phyloP scores from a whole-genome alignment of 2,797 vertebrate genomes.

The Amblyopsis hoosieri region DNA sequence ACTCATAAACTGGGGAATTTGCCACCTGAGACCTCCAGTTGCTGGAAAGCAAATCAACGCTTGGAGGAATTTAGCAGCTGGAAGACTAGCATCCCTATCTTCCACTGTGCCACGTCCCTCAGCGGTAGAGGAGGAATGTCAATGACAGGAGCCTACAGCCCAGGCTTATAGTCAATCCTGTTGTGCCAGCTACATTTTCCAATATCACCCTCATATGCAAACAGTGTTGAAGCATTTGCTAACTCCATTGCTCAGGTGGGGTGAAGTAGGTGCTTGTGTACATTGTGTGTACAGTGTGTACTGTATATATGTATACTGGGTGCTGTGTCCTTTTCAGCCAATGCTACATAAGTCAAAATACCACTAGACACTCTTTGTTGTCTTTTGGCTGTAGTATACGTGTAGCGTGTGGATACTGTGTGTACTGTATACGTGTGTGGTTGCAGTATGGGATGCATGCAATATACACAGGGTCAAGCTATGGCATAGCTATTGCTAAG shows the following conservation, averaged over 20 bases:
- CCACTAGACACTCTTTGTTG: conserved; percentile 62
- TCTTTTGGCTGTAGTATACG: conserved; percentile 25
- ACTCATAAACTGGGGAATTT: conserved; percentile 69
- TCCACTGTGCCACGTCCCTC: conserved; percentile 54
- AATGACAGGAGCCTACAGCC: conserved; percentile 54
- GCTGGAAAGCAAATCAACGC: conserved; percentile 67
- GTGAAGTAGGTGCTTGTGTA: conserved; percentile 6
- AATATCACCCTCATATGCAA: conserved; percentile 24
- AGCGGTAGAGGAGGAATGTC: conserved; percentile 52
- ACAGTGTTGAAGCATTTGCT: conserved; percentile 43
- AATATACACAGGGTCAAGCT: conserved; percentile 41
- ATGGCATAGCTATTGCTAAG: conserved; percentile 14
- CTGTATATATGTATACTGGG: conserved; percentile 25
- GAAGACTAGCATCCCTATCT: conserved; percentile 65
- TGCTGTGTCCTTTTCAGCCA: conserved; percentile 40
- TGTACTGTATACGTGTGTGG: conserved; percentile 26
- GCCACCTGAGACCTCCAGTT: conserved; percentile 74
- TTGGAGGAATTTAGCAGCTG: conserved; percentile 69
- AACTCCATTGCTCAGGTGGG: conserved; percentile 10
- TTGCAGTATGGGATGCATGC: conserved; percentile 40
- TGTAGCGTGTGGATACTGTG: conserved; percentile 35
- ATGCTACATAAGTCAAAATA: conserved; percentile 67
- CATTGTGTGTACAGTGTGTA: conserved; percentile 11
- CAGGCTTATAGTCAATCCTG: conserved; percentile 61
- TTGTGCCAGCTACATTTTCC: conserved; percentile 50